These are phyloP conservation scores for Scytalopus superciliaris DNA, from an alignment of 2,113 vertebrate species.

Conservation along the genomic window DNA sequence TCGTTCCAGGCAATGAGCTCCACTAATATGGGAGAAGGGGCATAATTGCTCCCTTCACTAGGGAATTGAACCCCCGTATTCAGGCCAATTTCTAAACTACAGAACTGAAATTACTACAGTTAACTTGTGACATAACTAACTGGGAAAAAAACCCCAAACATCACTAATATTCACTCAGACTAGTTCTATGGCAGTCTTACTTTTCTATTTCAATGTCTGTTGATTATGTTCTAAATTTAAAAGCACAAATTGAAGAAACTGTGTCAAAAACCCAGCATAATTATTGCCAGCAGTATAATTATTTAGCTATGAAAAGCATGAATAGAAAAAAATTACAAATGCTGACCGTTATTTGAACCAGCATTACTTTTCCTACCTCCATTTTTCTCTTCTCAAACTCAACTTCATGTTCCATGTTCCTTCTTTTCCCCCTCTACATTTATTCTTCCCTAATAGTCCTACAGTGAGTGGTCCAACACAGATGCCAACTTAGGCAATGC, in stretches of 20 bases:
- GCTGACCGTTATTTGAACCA: not conserved
- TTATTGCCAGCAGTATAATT: not conserved
- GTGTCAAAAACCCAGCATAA: not conserved
- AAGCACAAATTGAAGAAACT: not conserved
- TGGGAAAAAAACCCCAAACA: not conserved
- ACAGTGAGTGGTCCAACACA: not conserved
- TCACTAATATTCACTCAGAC: not conserved
- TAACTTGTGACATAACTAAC: not conserved
- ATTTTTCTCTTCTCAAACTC: not conserved
- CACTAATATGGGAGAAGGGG: not conserved
- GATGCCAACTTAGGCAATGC: not conserved
- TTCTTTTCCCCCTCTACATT: not conserved
- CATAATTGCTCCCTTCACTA: not conserved
- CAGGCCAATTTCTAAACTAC: not conserved
- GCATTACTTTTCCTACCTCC: not conserved
- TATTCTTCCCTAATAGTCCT: not conserved
- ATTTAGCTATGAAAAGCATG: not conserved
- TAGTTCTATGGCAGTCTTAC: not conserved
- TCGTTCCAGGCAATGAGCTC: not conserved
- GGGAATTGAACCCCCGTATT: not conserved
- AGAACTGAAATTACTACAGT: not conserved
- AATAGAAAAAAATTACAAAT: not conserved
- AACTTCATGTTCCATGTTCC: not conserved
- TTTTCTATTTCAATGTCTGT: not conserved
- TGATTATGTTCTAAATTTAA: not conserved